phyloP scores from a whole-genome alignment of 2,888 invertebrate species.

The Gisinianus flammeolus region DNA sequence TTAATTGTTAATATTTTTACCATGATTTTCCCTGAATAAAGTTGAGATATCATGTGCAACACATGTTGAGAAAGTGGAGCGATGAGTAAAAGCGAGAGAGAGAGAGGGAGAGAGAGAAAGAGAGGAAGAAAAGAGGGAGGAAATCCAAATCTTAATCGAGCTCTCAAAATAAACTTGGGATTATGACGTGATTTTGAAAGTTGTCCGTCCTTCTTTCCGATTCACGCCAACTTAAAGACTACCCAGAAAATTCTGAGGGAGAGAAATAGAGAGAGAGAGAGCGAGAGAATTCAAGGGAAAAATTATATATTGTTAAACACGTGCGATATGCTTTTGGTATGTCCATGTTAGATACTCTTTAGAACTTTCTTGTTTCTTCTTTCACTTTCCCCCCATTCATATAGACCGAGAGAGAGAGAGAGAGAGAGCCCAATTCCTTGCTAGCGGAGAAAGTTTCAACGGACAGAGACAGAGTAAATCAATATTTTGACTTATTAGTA shows the following conservation, averaged over 20 bases:
- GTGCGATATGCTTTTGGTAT: no score
- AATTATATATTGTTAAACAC: no score
- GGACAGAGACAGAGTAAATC: background rate
- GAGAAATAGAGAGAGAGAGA: background rate
- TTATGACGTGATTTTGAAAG: constrained; percentile 14
- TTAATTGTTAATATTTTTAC: no score
- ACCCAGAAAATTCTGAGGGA: background rate
- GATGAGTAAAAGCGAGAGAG: background rate
- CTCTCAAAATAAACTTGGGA: constrained; percentile 30
- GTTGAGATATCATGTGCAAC: background rate
- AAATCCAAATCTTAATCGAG: constrained; percentile 25
- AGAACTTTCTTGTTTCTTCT: background rate
- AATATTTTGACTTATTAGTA: constrained; percentile 13
- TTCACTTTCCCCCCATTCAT: background rate
- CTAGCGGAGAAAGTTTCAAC: background rate
- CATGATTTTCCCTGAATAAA: no score
- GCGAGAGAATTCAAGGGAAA: no score
- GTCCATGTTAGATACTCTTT: no score
- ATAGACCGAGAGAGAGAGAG: background rate
- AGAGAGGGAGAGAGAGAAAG: background rate
- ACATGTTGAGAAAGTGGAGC: background rate
- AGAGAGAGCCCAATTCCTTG: background rate
- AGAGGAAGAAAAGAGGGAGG: background rate
- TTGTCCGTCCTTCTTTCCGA: background rate
- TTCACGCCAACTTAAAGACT: background rate